A percentile compares a stretch with the other conserved stretches of the same genome.
Evolutionary conservation across 2,888 invertebrate genomes (phyloP).

Genomic region (Holacanthella duospinosa): DNA sequence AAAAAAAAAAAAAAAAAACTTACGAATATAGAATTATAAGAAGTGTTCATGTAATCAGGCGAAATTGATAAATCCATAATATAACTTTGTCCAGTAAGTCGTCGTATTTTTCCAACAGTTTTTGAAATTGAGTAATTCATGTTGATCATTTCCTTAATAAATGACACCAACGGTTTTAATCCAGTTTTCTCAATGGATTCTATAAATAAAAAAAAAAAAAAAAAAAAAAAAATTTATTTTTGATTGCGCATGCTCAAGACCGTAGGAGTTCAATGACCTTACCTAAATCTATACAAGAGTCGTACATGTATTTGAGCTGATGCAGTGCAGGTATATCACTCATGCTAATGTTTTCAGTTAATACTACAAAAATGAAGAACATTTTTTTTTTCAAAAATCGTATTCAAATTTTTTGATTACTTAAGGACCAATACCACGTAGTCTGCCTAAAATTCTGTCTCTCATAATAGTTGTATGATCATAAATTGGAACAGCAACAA

Average conservation of each 20-base stretch:
- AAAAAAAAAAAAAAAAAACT: too few relatives aligned
- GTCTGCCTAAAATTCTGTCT: constrained; percentile 32
- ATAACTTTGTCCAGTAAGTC: constrained; percentile 34
- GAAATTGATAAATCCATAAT: constrained; percentile 62
- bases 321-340: constrained; percentile 33
- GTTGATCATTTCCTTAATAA: constrained; percentile 20
- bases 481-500: constrained; percentile 28
- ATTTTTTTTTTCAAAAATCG: too few relatives aligned
- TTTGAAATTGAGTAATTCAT: constrained; percentile 24
- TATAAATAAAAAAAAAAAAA: constrained; percentile 8
- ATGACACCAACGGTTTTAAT: constrained; percentile 21
- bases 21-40: constrained; percentile 56
- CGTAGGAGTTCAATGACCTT: constrained; percentile 1
- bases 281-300: constrained; percentile 35
- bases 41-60: constrained; percentile 60
- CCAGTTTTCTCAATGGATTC: constrained; percentile 28
- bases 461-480: constrained; percentile 37
- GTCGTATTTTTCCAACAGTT: constrained; percentile 27
- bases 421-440: constrained; percentile 20
- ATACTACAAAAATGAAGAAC: constrained; percentile 10
- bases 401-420: not conserved
- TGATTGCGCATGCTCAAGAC: not conserved
- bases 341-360: constrained; percentile 29
- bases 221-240: not conserved
- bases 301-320: constrained; percentile 34